Conservation (phyloP, 2,888 invertebrate genomes). For the Notodromas monacha region DNA sequence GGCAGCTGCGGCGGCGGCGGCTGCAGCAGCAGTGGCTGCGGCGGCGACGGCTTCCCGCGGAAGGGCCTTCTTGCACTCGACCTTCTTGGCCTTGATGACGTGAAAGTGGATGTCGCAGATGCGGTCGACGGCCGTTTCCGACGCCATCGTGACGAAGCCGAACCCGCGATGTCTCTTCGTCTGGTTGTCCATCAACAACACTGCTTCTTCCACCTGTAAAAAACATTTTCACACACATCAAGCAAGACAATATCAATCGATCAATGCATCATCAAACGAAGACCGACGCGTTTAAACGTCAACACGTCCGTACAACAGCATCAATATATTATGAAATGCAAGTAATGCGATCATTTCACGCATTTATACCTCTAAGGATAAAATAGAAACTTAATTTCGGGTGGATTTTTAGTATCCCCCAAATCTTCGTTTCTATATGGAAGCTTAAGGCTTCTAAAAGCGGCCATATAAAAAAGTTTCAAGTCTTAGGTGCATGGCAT, state of each 20-base stretch:
- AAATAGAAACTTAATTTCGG: too few species aligned
- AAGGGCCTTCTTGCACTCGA: slow-evolving; percentile 65
- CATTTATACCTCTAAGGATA: too few species aligned
- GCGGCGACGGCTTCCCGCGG: slow-evolving; percentile 45
- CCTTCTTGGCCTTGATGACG: slow-evolving; percentile 65
- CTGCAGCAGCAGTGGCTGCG: slow-evolving; percentile 25
- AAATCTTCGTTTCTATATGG: too few species aligned
- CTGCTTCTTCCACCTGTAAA: slow-evolving; percentile 42
- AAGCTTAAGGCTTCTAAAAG: too few species aligned
- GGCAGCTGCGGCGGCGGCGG: slow-evolving; percentile 17
- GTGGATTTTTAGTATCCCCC: too few species aligned
- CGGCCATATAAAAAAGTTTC: too few species aligned
- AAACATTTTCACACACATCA: slow-evolving; percentile 5
- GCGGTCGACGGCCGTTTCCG: slow-evolving; percentile 59
- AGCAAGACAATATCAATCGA: background rate
- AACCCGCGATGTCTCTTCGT: slow-evolving; percentile 65
- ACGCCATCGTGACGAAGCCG: slow-evolving; percentile 66
- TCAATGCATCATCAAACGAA: background rate
- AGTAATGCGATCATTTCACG: too few species aligned
- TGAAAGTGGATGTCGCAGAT: slow-evolving; percentile 80
- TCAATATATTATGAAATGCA: too few species aligned
- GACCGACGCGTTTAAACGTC: background rate
- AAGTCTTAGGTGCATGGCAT: too few species aligned
- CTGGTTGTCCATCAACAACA: slow-evolving; percentile 76
- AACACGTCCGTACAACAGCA: background rate